These are phyloP conservation scores for Thecophora atra DNA, from an alignment of 2,888 invertebrate genomes.

Conservation along the genomic window DNA sequence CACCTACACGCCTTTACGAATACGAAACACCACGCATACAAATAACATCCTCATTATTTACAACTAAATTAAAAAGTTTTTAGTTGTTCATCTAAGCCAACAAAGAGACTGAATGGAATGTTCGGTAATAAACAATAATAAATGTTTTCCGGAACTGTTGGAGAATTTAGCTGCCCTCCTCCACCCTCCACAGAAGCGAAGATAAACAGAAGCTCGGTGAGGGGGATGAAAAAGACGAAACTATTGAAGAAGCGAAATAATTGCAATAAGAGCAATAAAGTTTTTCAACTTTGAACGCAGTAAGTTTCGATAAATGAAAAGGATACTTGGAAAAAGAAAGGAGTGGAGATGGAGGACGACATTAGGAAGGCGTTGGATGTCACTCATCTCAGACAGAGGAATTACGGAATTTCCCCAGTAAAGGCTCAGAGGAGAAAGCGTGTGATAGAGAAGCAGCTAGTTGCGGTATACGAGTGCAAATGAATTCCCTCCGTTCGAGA, in stretches of 20 bases:
- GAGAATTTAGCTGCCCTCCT: background rate
- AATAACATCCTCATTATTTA: conserved; percentile 23
- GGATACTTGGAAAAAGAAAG: background rate
- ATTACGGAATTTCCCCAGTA: background rate
- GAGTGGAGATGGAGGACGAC: background rate
- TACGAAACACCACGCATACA: background rate
- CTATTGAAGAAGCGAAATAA: conserved; percentile 25
- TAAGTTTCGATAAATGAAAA: conserved; percentile 22
- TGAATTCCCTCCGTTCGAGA: background rate
- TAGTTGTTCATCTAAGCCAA: conserved; percentile 19
- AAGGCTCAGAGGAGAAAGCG: background rate
- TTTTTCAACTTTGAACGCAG: conserved; percentile 28
- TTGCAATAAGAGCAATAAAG: conserved; percentile 33
- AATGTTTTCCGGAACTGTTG: conserved; percentile 28
- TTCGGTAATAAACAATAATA: conserved; percentile 32
- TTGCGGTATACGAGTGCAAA: background rate
- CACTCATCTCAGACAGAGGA: background rate
- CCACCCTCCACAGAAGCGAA: background rate
- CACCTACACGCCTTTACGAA: background rate
- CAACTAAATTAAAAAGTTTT: conserved; percentile 31
- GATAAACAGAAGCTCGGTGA: background rate
- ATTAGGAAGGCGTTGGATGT: background rate
- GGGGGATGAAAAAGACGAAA: conserved; percentile 9
- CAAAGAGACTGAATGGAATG: conserved; percentile 15
- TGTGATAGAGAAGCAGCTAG: background rate